Conservation (phyloP, 2,888 invertebrate species). For the Mythimna lalbum region DNA sequence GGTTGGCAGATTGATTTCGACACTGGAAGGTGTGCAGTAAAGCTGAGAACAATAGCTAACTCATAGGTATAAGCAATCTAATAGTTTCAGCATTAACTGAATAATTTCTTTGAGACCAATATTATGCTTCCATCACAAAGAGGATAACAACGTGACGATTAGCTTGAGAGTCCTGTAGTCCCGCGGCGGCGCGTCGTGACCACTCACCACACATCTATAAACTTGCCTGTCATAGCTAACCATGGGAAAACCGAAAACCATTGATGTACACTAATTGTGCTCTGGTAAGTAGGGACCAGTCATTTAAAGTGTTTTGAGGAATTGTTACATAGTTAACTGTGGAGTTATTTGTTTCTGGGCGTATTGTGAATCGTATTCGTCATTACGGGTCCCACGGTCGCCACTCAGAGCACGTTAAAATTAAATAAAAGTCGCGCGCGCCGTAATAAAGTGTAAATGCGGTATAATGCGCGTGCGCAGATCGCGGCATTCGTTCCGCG, state of each 20-base stretch:
- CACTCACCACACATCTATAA: conserved; percentile 40
- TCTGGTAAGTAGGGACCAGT: background rate
- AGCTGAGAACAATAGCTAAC: background rate
- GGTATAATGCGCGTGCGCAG: conserved; percentile 69
- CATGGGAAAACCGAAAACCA: conserved; percentile 52
- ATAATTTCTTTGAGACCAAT: background rate
- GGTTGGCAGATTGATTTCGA: background rate
- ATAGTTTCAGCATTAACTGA: too few relatives aligned
- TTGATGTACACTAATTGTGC: conserved; percentile 41
- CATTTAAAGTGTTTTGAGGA: conserved; percentile 36
- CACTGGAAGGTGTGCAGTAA: background rate
- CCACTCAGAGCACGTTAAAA: conserved; percentile 51
- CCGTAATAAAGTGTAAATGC: conserved; percentile 71
- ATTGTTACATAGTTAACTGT: conserved; percentile 21
- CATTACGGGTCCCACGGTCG: conserved; percentile 60
- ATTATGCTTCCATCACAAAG: background rate
- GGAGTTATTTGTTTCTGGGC: conserved; percentile 39
- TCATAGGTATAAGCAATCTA: too few relatives aligned
- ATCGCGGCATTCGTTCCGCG: conserved; percentile 75
- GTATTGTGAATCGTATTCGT: conserved; percentile 38
- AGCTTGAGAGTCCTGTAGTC: background rate
- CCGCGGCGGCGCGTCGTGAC: conserved; percentile 45
- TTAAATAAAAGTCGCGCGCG: conserved; percentile 67
- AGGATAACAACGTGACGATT: background rate
- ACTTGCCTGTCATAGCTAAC: conserved; percentile 50